phyloP scores from a whole-genome alignment of 2,797 vertebrate genomes.

The Oreonectes daqikongensis region DNA sequence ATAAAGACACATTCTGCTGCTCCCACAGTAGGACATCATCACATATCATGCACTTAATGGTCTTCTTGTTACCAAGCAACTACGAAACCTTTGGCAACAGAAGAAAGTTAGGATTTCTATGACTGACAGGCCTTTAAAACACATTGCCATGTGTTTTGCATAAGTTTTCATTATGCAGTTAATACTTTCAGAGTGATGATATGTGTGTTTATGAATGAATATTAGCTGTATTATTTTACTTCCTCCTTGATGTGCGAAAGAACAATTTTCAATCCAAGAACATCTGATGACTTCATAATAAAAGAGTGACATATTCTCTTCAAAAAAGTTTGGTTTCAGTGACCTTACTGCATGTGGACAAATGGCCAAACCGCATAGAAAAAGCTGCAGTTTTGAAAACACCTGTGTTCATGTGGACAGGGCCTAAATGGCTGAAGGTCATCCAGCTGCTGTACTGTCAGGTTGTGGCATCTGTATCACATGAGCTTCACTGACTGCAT shows the following conservation, averaged over 20 bases:
- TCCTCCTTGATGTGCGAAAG: background rate
- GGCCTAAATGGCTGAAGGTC: background rate
- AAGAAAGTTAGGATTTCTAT: constrained; percentile 23
- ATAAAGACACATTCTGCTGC: background rate
- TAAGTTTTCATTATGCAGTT: constrained; percentile 34
- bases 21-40: constrained; percentile 13
- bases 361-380: too few relatives aligned
- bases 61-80: constrained; percentile 40
- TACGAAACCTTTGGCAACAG: constrained; percentile 20
- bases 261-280: too few relatives aligned
- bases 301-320: too few relatives aligned
- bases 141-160: constrained; percentile 13
- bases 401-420: too few relatives aligned
- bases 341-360: too few relatives aligned
- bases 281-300: too few relatives aligned
- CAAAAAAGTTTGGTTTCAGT: too few relatives aligned
- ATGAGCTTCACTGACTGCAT: background rate
- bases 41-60: constrained; percentile 15
- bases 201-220: background rate
- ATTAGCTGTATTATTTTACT: constrained; percentile 6
- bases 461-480: too few relatives aligned
- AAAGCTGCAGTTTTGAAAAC: too few relatives aligned
- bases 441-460: background rate
- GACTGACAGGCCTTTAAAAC: constrained; percentile 27
- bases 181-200: constrained; percentile 21